Evolutionary conservation across 2,113 vertebrate species (phyloP).

Genomic region (Ptilorrhoa leucosticta): DNA sequence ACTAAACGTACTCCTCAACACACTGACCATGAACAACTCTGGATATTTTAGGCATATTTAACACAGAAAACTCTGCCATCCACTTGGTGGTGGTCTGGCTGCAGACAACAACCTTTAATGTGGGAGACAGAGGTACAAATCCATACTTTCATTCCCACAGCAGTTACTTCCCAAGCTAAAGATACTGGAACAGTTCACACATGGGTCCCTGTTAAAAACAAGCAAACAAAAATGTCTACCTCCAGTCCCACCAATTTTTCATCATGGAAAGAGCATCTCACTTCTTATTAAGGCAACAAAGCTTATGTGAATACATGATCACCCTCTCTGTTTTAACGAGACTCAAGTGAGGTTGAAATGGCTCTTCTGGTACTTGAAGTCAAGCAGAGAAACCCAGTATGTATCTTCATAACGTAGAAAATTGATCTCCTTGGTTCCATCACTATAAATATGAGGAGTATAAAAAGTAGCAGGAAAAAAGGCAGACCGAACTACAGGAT

Average conservation of each 20-base stretch:
- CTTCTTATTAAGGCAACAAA: background rate
- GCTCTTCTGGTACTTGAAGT: background rate
- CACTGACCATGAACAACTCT: background rate
- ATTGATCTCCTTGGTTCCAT: background rate
- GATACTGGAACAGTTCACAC: background rate
- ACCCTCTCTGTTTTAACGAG: background rate
- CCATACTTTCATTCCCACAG: background rate
- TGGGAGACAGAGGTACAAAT: background rate
- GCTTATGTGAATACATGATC: background rate
- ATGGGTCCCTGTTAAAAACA: background rate
- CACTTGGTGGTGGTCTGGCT: background rate
- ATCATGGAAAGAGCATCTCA: rapidly evolving
- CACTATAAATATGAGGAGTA: background rate
- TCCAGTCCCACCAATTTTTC: background rate
- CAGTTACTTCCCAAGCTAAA: background rate
- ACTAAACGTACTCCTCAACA: background rate
- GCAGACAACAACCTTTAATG: background rate
- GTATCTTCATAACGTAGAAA: background rate
- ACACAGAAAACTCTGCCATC: background rate
- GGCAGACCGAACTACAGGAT: background rate
- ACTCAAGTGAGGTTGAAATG: background rate
- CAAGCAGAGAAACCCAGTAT: background rate
- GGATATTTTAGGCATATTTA: background rate
- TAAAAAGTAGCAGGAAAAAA: background rate
- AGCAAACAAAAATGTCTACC: background rate